These are phyloP conservation scores for Petroica traversi DNA, from an alignment of 2,113 vertebrate species.

Conservation along the genomic window DNA sequence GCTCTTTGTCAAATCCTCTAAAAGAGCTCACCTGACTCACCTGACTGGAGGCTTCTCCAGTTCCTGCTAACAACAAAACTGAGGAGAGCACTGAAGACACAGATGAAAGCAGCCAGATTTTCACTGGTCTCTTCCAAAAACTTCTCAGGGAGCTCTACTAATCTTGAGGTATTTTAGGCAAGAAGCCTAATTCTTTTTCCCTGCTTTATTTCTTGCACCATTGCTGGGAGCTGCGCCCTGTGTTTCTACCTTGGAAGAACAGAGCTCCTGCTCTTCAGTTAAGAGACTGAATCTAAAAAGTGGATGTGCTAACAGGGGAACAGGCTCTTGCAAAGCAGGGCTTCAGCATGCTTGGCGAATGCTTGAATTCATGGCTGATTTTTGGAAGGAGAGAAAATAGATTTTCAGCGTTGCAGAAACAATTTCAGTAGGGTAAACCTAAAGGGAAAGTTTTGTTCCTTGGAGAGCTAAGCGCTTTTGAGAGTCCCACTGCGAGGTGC, in stretches of 20 bases:
- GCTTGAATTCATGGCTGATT: not conserved
- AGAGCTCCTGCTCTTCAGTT: not conserved
- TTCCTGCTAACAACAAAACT: not conserved
- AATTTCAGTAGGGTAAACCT: not conserved
- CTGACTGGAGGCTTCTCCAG: not conserved
- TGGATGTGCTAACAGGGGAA: not conserved
- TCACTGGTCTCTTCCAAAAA: not conserved
- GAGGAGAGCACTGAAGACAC: not conserved
- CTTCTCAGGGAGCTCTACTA: not conserved
- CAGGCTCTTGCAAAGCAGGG: not conserved
- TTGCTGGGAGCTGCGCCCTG: not conserved
- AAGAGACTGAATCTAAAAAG: not conserved
- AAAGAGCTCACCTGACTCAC: not conserved
- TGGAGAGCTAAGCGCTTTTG: not conserved
- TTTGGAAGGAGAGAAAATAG: not conserved
- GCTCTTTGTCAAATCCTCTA: not conserved
- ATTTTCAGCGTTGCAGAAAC: not conserved
- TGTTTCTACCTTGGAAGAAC: not conserved
- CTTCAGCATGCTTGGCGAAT: not conserved
- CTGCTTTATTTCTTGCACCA: not conserved
- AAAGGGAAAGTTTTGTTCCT: not conserved
- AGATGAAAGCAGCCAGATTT: not conserved
- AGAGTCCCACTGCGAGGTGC: not conserved
- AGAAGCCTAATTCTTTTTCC: not conserved
- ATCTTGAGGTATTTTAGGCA: not conserved